phyloP scores from a whole-genome alignment of 1,140 invertebrate genomes.

The Agraylea sexmaculata region DNA sequence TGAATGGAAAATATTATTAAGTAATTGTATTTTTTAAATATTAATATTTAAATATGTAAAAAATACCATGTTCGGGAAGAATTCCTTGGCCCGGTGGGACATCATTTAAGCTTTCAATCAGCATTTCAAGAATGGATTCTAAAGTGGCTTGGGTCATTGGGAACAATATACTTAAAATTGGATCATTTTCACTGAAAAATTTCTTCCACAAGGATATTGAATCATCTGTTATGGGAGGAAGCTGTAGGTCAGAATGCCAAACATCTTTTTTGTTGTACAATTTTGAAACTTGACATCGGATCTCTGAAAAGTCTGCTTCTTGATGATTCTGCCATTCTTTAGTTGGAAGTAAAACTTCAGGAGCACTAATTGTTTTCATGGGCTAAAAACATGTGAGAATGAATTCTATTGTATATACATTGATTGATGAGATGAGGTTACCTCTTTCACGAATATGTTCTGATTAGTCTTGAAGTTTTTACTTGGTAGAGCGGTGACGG shows the following conservation, averaged over 20 bases:
- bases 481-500: constrained; percentile 8
- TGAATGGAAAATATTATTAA: constrained; percentile 13
- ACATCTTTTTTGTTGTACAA: constrained; percentile 19
- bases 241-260: constrained; percentile 8
- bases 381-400: constrained; percentile 16
- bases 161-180: constrained; percentile 14
- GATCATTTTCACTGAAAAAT: constrained; percentile 15
- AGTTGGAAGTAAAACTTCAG: constrained; percentile 23
- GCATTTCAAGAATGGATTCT: constrained; percentile 24
- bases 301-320: constrained; percentile 26
- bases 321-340: constrained; percentile 28
- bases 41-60: neutral
- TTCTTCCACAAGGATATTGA: constrained; percentile 15
- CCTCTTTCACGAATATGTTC: constrained; percentile 16
- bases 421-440: constrained; percentile 5
- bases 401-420: neutral
- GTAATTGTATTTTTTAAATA: neutral
- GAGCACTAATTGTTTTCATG: constrained; percentile 20
- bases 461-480: constrained; percentile 11
- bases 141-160: constrained; percentile 23
- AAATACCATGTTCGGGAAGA: constrained; percentile 9
- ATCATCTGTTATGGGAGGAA: constrained; percentile 10
- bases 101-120: constrained; percentile 20
- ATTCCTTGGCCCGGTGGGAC: constrained; percentile 18
- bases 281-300: constrained; percentile 20